These are phyloP conservation scores for Matsumyia berberina DNA, from an alignment of 2,888 invertebrate genomes.

Conservation along the genomic window DNA sequence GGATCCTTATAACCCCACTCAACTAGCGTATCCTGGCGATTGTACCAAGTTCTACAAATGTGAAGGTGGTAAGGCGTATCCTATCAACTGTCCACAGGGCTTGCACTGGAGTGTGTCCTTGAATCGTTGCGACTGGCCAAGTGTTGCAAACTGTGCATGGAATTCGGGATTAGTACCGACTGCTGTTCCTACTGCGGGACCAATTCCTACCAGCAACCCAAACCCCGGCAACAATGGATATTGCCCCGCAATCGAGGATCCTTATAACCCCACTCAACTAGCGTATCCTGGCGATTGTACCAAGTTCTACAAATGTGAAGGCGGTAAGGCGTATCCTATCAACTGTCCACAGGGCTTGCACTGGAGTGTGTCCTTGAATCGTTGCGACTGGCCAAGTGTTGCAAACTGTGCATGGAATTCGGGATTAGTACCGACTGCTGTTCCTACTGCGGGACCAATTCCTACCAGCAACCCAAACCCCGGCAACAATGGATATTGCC, in stretches of 20 bases:
- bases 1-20: conserved; percentile 63
- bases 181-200: neutral
- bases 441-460: too few relatives aligned
- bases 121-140: conserved; percentile 79
- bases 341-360: conserved; percentile 78
- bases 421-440: too few relatives aligned
- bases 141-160: conserved; percentile 76
- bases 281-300: conserved; percentile 78
- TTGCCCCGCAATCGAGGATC: conserved; percentile 22
- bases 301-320: conserved; percentile 79
- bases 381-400: conserved; percentile 79
- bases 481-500: too few relatives aligned
- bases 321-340: conserved; percentile 47
- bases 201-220: conserved; percentile 10
- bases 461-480: too few relatives aligned
- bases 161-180: neutral
- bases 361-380: conserved; percentile 78
- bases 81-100: conserved; percentile 76
- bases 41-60: conserved; percentile 80
- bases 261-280: conserved; percentile 72
- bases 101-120: conserved; percentile 78
- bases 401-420: conserved; percentile 74
- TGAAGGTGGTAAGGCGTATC: conserved; percentile 48
- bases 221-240: neutral
- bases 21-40: conserved; percentile 77